phyloP scores from a whole-genome alignment of 2,888 invertebrate species.

The Marasmarcha lunaedactyla region DNA sequence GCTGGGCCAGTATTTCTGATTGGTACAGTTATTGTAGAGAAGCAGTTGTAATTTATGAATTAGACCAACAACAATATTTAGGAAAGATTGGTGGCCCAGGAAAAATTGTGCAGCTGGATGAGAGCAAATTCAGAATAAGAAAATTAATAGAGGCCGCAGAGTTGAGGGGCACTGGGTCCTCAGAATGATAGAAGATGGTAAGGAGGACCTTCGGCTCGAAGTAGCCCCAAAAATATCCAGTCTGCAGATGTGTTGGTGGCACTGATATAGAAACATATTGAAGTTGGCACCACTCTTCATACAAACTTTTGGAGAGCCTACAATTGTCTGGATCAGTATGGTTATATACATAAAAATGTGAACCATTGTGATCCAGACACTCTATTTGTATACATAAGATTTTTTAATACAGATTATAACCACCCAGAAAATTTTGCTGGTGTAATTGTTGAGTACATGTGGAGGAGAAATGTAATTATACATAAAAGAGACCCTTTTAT shows the following conservation, averaged over 20 bases:
- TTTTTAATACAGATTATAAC: not conserved
- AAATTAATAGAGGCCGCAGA: conserved; percentile 9
- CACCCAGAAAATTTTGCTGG: conserved; percentile 1
- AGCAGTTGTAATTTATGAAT: conserved; percentile 12
- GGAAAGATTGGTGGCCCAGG: conserved; percentile 14
- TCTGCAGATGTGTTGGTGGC: conserved; percentile 2
- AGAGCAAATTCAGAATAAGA: conserved; percentile 15
- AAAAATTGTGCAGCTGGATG: conserved; percentile 18
- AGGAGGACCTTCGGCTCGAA: conserved; percentile 3
- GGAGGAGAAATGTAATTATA: not conserved
- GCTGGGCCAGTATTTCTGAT: conserved; percentile 5
- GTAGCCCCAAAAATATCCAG: not conserved
- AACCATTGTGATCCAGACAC: conserved; percentile 10
- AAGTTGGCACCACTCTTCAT: conserved; percentile 3
- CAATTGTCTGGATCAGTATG: conserved; percentile 5
- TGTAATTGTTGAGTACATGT: conserved; percentile 13
- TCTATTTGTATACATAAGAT: conserved; percentile 1
- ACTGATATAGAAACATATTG: conserved; percentile 3
- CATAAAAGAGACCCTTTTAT: not conserved
- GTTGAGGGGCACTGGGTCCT: conserved; percentile 6
- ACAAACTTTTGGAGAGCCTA: conserved; percentile 9
- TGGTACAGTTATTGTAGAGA: conserved; percentile 16
- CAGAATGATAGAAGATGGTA: conserved; percentile 6
- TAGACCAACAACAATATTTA: conserved; percentile 8
- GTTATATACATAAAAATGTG: conserved; percentile 11